phyloP scores from a whole-genome alignment of 37 sponge, comb jelly and placozoan genomes.

The Axinella damicornis region DNA sequence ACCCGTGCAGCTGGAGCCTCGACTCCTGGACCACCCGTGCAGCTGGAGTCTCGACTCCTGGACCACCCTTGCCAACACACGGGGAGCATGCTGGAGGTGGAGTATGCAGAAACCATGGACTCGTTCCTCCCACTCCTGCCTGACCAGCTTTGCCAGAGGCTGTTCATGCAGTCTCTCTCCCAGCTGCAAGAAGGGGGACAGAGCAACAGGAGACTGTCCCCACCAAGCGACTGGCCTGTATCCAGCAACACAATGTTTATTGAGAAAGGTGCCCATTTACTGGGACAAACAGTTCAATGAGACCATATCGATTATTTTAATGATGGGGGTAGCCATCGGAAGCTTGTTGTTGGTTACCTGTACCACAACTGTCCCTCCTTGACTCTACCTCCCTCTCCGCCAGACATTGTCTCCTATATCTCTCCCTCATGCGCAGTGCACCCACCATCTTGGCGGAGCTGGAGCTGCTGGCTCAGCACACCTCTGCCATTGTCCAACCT shows the following conservation, averaged over 20 bases:
- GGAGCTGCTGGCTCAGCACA: constrained; percentile 6
- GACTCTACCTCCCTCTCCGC: neutral
- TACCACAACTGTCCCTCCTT: neutral
- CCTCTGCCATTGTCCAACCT: neutral
- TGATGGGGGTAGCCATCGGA: too few relatives aligned
- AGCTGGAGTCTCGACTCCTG: constrained; percentile 54
- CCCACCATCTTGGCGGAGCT: neutral
- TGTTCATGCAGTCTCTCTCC: constrained; percentile 55
- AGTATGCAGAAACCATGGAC: constrained; percentile 77
- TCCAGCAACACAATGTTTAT: constrained; percentile 51
- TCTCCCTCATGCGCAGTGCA: neutral
- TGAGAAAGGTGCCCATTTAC: too few relatives aligned
- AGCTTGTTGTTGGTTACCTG: too few relatives aligned
- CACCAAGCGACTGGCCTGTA: constrained; percentile 55
- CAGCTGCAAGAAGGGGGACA: neutral
- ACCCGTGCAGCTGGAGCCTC: too few relatives aligned
- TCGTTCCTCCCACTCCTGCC: constrained; percentile 23
- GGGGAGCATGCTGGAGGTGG: constrained; percentile 63
- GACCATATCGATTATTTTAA: too few relatives aligned
- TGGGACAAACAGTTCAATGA: too few relatives aligned
- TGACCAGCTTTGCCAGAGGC: constrained; percentile 32
- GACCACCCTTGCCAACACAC: constrained; percentile 16
- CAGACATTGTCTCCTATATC: constrained; percentile 50
- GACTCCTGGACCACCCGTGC: neutral
- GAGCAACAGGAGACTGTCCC: constrained; percentile 10